These are phyloP conservation scores for Scytalopus superciliaris DNA, from an alignment of 2,113 vertebrate genomes.

Conservation along the genomic window DNA sequence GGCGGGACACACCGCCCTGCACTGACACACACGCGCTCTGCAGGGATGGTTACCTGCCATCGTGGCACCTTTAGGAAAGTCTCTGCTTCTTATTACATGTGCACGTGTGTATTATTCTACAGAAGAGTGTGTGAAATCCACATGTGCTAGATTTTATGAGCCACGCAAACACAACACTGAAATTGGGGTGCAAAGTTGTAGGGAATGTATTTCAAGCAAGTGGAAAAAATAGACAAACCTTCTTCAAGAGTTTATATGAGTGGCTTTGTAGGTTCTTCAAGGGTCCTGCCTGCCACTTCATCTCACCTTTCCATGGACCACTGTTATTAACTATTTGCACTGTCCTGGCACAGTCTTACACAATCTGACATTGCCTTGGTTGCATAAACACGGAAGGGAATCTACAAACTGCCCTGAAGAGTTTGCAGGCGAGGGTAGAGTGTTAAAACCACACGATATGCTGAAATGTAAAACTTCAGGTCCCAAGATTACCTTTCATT, in stretches of 20 bases:
- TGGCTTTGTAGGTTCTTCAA: background rate
- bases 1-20: background rate
- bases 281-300: background rate
- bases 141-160: background rate
- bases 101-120: background rate
- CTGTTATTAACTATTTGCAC: background rate
- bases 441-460: background rate
- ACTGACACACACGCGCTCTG: background rate
- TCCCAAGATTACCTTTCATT: constrained; percentile 61
- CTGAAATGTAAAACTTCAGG: constrained; percentile 16
- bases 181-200: background rate
- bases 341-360: background rate
- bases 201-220: background rate
- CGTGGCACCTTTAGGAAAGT: background rate
- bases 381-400: background rate
- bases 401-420: background rate
- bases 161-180: background rate
- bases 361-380: background rate
- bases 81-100: background rate
- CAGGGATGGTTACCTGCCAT: background rate
- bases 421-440: background rate
- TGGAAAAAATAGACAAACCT: background rate
- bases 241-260: background rate
- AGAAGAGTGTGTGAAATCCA: background rate
- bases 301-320: background rate